Base-by-base conservation (phyloP, 2,797 vertebrate genomes). In the Siniperca obscura region DNA sequence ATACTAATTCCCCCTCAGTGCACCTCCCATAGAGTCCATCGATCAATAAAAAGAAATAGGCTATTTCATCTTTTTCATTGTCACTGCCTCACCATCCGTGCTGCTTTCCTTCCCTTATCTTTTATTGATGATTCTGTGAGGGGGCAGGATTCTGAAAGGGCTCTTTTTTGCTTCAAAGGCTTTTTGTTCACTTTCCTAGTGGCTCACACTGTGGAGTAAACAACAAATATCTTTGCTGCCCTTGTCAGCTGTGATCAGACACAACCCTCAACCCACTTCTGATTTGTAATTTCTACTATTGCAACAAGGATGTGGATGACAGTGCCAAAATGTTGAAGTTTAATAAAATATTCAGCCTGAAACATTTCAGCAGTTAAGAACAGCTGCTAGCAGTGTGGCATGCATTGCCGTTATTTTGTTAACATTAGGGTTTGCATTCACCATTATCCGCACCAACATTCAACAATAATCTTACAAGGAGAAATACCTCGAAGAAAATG, bases 41-140 rank as follows among this genome's bases (percentile, higher is more conserved):
- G 73, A 82, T 90, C 82, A 78, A 86, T 90, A 73, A 83, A 70
- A 84, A 86, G 55, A 85, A 92, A 80, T 62, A 53, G 76, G 36
- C 53, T 17, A 70, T 78, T 87, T 91, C 60, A 89, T 91, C 76
- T 82, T 86, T 84, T 79, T 87, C 84, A 82, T 78, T 82, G 77
- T 86, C 66, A 72, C 77, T 50, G 70, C 66, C 62, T 86, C 57
- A 1, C 65, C 68, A 53, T 78, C 81, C 36, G 5, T 19, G 4
- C 70, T 78, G 70, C 78, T 76, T 62, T 57, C 55, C 74, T 66
- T 61, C 61, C 64, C 79, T 89, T 80, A 90, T 92, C 76, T 94
- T 92, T 93, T 91, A 94, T 93, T 93, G 86, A 94, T 87, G 87
- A 72, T 55, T 60, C 71, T 76, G 69, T 1, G 19, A 60, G 76